Conservation (phyloP, 1,140 invertebrate species). For the Harpegnathos saltator region DNA sequence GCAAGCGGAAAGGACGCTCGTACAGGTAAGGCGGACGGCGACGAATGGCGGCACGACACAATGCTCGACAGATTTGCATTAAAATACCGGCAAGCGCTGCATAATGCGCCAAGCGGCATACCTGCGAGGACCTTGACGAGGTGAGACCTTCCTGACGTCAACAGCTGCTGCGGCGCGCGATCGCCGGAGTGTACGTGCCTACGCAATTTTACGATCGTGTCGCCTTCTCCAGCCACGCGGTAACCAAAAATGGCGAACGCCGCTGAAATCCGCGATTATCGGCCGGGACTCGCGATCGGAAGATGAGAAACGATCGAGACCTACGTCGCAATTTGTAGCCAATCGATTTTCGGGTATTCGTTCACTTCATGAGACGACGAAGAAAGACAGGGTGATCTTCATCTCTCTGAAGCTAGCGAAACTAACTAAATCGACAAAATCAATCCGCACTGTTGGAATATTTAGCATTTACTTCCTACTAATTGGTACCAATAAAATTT, state of each 20-base stretch:
- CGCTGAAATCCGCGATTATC: not conserved
- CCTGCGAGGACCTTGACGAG: slow-evolving; percentile 73
- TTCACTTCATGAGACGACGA: too few species aligned
- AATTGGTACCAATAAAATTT: too few species aligned
- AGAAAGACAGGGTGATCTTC: too few species aligned
- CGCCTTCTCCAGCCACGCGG: not conserved
- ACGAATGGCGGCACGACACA: slow-evolving; percentile 66
- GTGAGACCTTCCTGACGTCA: slow-evolving; percentile 75
- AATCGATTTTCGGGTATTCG: too few species aligned
- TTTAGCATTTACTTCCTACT: too few species aligned
- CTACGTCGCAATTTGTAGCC: not conserved
- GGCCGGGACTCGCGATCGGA: not conserved
- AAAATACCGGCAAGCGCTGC: slow-evolving; percentile 75
- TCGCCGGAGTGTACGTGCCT: slow-evolving; percentile 49
- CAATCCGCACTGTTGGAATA: too few species aligned
- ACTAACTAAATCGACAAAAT: too few species aligned
- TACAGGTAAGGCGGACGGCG: too few species aligned
- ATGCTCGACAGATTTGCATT: slow-evolving; percentile 79
- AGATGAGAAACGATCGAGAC: not conserved
- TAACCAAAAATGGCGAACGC: slow-evolving; percentile 35
- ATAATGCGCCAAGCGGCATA: slow-evolving; percentile 63
- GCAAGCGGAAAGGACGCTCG: slow-evolving; percentile 22
- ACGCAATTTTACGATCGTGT: slow-evolving; percentile 53
- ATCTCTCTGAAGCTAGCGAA: too few species aligned
- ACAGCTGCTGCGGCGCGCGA: slow-evolving; percentile 52